Percentiles rank a stretch among this genome's conserved stretches.
phyloP scores from a whole-genome alignment of 1,140 invertebrate species.

The Achroia grisella region DNA sequence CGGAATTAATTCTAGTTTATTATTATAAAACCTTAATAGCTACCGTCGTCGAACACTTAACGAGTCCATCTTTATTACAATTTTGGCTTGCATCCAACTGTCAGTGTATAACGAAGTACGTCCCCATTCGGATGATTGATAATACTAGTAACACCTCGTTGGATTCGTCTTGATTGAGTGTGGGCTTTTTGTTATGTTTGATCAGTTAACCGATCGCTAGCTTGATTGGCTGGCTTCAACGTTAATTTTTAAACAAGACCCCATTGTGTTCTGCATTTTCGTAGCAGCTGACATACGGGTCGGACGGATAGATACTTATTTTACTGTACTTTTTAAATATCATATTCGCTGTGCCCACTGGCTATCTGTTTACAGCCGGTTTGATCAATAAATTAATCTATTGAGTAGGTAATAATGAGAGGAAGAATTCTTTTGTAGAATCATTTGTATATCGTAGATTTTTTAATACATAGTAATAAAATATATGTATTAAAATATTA shows the following conservation, averaged over 20 bases:
- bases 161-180: conserved; percentile 58
- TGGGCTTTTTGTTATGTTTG: conserved; percentile 64
- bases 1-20: conserved; percentile 21
- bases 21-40: conserved; percentile 41
- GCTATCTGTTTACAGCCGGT: too few relatives aligned
- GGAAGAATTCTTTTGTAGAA: too few relatives aligned
- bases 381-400: too few relatives aligned
- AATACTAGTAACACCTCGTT: conserved; percentile 55
- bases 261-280: conserved; percentile 33
- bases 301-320: conserved; percentile 1
- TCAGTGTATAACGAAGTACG: conserved; percentile 44
- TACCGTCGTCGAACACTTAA: conserved; percentile 50
- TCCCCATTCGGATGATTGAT: conserved; percentile 58
- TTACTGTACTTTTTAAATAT: neutral
- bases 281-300: conserved; percentile 8
- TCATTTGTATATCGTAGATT: too few relatives aligned
- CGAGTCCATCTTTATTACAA: conserved; percentile 57
- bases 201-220: conserved; percentile 55
- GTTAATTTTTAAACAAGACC: conserved; percentile 62
- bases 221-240: conserved; percentile 54
- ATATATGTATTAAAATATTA: too few relatives aligned
- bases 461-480: too few relatives aligned
- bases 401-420: too few relatives aligned
- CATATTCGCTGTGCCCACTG: too few relatives aligned
- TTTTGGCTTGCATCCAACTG: conserved; percentile 42